Conservation (phyloP, 2,797 vertebrate species). For the Hybognathus amarus region DNA sequence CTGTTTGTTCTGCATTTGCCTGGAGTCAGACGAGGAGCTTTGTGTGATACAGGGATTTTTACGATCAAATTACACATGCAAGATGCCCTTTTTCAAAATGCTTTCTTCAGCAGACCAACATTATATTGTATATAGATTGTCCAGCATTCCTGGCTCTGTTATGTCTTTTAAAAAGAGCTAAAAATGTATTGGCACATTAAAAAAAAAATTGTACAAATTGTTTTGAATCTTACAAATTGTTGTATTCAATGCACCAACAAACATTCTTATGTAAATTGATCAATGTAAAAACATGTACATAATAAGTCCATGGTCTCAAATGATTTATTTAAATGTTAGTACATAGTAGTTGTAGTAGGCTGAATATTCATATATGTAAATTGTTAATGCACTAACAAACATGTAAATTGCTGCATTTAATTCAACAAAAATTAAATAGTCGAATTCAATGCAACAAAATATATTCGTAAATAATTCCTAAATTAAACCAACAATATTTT, state of each 20-base stretch:
- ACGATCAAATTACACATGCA: conserved; percentile 50
- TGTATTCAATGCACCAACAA: background rate
- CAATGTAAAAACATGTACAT: background rate
- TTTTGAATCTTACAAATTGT: background rate
- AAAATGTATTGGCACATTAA: background rate
- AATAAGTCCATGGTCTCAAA: too few species aligned
- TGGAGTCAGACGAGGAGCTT: conserved; percentile 39
- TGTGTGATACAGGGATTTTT: conserved; percentile 23
- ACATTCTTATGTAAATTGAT: background rate
- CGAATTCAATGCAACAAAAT: too few species aligned
- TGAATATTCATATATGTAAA: too few species aligned
- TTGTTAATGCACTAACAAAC: background rate
- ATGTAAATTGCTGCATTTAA: background rate
- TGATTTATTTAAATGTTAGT: too few species aligned
- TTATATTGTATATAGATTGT: background rate
- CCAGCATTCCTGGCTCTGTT: background rate
- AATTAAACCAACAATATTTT: too few species aligned
- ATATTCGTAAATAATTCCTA: background rate
- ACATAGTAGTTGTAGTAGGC: too few species aligned
- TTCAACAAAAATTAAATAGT: background rate
- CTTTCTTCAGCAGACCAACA: conserved; percentile 15
- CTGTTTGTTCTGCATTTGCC: conserved; percentile 45
- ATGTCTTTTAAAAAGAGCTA: too few species aligned
- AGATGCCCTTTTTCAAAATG: conserved; percentile 30
- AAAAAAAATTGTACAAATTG: background rate